Conservation (phyloP, 2,888 invertebrate species). For the Eilema sororculum region DNA sequence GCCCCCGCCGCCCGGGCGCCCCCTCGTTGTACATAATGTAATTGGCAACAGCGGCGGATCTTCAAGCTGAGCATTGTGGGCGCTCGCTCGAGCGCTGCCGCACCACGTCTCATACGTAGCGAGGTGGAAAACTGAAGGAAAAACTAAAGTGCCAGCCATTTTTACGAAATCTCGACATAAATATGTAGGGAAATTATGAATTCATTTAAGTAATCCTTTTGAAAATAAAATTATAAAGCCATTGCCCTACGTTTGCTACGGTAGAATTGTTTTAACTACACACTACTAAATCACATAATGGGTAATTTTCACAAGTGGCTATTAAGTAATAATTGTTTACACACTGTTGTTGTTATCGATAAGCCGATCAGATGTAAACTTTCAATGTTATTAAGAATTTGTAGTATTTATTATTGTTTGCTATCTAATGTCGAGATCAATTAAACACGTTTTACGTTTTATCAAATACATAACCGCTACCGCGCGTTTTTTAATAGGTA, state of each 20-base stretch:
- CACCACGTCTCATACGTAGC: slow-evolving; percentile 49
- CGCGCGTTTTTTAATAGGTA: no score
- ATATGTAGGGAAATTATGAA: neutral
- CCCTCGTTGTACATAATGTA: slow-evolving; percentile 71
- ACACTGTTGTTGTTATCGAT: slow-evolving; percentile 22
- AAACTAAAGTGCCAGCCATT: slow-evolving; percentile 24
- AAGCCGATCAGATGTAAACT: slow-evolving; percentile 15
- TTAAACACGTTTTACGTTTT: slow-evolving; percentile 1
- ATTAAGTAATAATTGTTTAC: slow-evolving; percentile 12
- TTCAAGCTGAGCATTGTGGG: slow-evolving; percentile 65
- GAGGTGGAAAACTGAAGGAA: slow-evolving; percentile 37
- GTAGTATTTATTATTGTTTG: slow-evolving; percentile 19
- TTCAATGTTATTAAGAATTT: slow-evolving; percentile 15
- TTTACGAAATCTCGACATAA: neutral
- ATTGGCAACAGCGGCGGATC: slow-evolving; percentile 63
- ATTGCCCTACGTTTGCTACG: neutral
- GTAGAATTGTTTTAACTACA: neutral
- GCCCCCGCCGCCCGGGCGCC: slow-evolving; percentile 48
- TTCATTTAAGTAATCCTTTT: neutral
- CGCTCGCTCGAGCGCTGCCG: slow-evolving; percentile 61
- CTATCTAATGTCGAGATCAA: slow-evolving; percentile 23
- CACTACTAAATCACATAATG: neutral
- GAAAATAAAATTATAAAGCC: neutral
- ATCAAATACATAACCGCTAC: slow-evolving; percentile 14
- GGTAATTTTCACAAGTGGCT: neutral